phyloP scores from a whole-genome alignment of 2,797 vertebrate genomes.

The Cryptoprocta ferox region DNA sequence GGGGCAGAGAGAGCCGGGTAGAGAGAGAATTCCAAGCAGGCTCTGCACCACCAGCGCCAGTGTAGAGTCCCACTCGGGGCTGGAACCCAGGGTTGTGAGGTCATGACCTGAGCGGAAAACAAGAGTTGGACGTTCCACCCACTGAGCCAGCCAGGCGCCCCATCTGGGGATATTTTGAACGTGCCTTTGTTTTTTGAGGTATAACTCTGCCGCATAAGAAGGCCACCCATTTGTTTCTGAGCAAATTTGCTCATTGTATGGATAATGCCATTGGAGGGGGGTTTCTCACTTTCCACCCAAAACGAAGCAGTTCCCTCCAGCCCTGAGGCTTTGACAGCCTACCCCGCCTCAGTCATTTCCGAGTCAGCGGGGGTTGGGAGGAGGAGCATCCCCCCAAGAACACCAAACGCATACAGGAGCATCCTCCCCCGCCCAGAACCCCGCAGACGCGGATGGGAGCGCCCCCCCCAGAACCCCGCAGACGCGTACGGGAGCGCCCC shows the following conservation, averaged over 20 bases:
- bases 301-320: background rate
- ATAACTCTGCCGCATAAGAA: background rate
- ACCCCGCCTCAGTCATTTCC: too few species aligned
- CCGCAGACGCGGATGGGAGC: too few species aligned
- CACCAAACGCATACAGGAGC: background rate
- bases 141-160: too few species aligned
- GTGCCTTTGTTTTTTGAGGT: background rate
- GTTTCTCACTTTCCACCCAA: background rate
- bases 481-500: too few species aligned
- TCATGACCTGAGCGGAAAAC: too few species aligned
- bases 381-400: background rate
- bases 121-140: too few species aligned
- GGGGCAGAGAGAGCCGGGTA: too few species aligned
- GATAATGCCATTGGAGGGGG: background rate
- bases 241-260: background rate
- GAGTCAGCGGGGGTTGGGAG: background rate
- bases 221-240: background rate
- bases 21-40: too few species aligned
- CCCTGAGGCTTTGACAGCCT: background rate
- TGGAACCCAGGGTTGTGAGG: too few species aligned
- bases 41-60: too few species aligned
- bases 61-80: accelerated
- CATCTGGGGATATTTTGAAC: background rate
- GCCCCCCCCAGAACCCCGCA: too few species aligned
- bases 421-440: background rate